Conservation (phyloP, 2,797 vertebrate genomes). For the Phataginus tricuspis region DNA sequence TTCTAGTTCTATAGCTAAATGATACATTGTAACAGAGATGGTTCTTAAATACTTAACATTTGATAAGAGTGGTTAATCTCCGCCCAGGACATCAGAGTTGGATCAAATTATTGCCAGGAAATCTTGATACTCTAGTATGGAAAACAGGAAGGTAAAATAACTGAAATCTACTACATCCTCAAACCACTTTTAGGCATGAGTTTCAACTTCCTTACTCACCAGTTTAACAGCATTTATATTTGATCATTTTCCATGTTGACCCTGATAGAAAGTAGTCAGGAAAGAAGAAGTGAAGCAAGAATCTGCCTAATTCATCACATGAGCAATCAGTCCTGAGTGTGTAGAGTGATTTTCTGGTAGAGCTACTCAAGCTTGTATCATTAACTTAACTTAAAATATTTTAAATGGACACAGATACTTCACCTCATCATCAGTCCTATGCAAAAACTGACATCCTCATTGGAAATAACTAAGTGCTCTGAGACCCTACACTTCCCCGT, state of each 20-base stretch:
- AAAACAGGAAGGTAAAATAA: background rate
- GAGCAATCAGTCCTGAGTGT: too few relatives aligned
- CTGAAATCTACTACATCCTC: background rate
- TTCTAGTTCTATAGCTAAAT: background rate
- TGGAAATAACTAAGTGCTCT: background rate
- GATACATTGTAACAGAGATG: background rate
- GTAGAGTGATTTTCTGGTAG: background rate
- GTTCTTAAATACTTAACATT: background rate
- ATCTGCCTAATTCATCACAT: accelerated
- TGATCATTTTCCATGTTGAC: background rate
- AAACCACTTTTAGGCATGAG: background rate
- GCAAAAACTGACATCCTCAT: background rate
- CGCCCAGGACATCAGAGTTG: background rate
- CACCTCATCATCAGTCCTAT: background rate
- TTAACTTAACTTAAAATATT: background rate
- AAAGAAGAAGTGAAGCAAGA: background rate
- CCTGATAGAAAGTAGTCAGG: background rate
- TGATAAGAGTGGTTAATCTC: background rate
- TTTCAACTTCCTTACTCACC: background rate
- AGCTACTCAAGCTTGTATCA: background rate
- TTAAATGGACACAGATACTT: background rate
- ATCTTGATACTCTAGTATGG: background rate
- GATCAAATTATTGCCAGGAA: background rate
- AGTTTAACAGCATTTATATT: background rate
- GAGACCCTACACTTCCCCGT: accelerated